These are phyloP conservation scores for Serilophus lunatus DNA, from an alignment of 2,113 vertebrate genomes.

Conservation along the genomic window DNA sequence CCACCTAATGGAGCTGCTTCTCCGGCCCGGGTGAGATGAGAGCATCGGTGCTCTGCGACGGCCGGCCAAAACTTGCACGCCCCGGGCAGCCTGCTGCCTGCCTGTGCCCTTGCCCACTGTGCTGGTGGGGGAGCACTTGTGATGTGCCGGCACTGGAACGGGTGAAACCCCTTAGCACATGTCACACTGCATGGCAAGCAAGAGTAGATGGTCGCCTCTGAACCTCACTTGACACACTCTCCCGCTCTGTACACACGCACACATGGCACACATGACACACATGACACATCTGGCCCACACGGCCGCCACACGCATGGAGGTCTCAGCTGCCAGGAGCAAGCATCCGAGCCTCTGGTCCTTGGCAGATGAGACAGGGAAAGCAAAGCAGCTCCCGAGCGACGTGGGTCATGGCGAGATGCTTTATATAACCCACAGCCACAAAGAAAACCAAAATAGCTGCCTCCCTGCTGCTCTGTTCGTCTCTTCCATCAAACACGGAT, in stretches of 20 bases:
- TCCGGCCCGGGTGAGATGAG: not conserved
- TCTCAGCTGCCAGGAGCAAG: not conserved
- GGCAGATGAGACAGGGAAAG: constrained; percentile 15
- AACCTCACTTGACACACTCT: not conserved
- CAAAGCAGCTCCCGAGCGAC: constrained; percentile 57
- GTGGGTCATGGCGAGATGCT: constrained; percentile 73
- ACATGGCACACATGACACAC: not conserved
- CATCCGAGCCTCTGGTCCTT: not conserved
- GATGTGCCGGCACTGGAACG: rapidly evolving
- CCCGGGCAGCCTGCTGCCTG: not conserved
- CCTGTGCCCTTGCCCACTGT: not conserved
- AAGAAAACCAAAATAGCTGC: constrained; percentile 89
- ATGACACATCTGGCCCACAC: not conserved
- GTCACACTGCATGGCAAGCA: not conserved
- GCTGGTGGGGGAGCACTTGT: not conserved
- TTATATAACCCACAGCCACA: constrained; percentile 81
- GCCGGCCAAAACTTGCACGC: not conserved
- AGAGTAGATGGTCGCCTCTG: not conserved
- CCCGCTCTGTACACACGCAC: not conserved
- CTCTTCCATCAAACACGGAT: constrained; percentile 90
- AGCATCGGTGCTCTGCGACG: not conserved
- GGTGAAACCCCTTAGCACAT: not conserved
- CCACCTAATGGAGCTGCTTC: constrained; percentile 6
- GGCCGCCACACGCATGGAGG: rapidly evolving
- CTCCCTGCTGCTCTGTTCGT: constrained; percentile 88